Conservation (phyloP, 2,113 vertebrate species). For the Atlantisia rogersi region DNA sequence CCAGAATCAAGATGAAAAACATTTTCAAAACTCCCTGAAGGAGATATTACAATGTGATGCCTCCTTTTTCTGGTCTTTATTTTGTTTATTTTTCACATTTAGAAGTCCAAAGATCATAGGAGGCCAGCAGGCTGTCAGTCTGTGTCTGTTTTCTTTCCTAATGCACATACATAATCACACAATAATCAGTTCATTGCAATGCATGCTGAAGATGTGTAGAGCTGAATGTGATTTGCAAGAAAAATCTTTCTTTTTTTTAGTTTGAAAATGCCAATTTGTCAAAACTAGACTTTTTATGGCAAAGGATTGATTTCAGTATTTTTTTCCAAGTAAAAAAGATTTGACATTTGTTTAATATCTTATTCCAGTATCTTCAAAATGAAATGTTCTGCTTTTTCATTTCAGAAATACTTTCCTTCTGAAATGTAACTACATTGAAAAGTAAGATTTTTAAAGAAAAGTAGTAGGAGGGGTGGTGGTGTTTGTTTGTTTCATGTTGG, state of each 20-base stretch:
- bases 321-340: background rate
- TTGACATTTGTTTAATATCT: conserved; percentile 17
- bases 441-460: background rate
- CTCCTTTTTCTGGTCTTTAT: background rate
- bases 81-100: conserved; percentile 4
- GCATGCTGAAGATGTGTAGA: background rate
- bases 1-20: background rate
- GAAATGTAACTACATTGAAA: background rate
- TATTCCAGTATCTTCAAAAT: background rate
- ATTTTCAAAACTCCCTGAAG: background rate
- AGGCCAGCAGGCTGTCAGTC: background rate
- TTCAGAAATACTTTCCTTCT: background rate
- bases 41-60: background rate
- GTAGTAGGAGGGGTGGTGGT: accelerated
- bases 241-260: background rate
- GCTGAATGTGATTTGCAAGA: background rate
- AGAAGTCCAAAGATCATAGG: background rate
- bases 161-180: background rate
- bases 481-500: background rate
- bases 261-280: background rate
- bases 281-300: background rate
- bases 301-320: background rate
- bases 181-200: background rate
- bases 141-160: background rate
- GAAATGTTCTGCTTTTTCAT: background rate